Evolutionary conservation across 2,113 vertebrate genomes (phyloP).

Genomic region (Potamarius usumacintae): DNA sequence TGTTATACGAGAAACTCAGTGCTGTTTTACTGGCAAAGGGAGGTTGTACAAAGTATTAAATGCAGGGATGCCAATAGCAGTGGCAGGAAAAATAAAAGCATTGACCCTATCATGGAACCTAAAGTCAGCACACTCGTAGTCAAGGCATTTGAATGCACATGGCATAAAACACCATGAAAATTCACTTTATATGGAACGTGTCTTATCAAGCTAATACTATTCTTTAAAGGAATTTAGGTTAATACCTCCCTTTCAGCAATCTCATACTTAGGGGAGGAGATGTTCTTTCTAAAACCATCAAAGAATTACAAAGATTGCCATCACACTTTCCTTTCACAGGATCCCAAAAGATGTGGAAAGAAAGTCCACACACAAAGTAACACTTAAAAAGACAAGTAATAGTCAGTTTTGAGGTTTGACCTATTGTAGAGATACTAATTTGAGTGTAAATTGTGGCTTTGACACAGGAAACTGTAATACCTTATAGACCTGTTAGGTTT

Average conservation of each 20-base stretch:
- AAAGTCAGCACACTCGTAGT: neutral
- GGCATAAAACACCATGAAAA: constrained; percentile 27
- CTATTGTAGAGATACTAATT: neutral
- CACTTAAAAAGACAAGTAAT: neutral
- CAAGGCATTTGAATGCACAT: constrained; percentile 15
- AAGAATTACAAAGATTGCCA: constrained; percentile 28
- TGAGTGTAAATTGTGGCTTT: neutral
- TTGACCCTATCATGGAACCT: constrained; percentile 22
- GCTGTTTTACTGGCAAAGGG: too few relatives aligned
- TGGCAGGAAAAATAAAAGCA: neutral
- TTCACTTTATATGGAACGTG: constrained; percentile 5
- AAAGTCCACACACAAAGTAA: constrained; percentile 2
- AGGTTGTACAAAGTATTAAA: too few relatives aligned
- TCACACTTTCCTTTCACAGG: neutral
- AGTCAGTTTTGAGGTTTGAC: neutral
- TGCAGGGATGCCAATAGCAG: neutral
- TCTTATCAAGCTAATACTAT: constrained; percentile 35
- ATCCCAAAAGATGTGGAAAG: neutral
- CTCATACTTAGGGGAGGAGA: neutral
- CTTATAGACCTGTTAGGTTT: neutral
- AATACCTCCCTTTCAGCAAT: neutral
- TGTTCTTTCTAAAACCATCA: constrained; percentile 21
- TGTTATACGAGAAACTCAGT: too few relatives aligned
- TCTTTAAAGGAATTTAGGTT: constrained; percentile 27
- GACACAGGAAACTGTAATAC: neutral